Percentiles rank a stretch among this genome's conserved stretches.
Conservation (phyloP, 2,797 vertebrate species). For the Nothura maculosa region DNA sequence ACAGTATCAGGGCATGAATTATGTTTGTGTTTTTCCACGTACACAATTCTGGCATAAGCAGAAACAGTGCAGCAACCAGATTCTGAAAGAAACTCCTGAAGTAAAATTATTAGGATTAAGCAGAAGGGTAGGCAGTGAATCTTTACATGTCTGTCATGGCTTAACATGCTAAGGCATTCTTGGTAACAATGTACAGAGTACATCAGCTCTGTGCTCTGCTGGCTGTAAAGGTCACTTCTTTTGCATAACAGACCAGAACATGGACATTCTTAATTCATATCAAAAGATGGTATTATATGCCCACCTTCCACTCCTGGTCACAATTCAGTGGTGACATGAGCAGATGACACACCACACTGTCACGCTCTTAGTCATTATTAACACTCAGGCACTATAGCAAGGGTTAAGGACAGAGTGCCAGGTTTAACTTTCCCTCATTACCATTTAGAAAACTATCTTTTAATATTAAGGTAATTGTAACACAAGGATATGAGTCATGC, state of each 20-base stretch:
- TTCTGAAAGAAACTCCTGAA: neutral
- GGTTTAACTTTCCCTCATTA: constrained; percentile 62
- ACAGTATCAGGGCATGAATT: neutral
- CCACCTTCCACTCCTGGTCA: neutral
- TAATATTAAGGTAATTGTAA: constrained; percentile 73
- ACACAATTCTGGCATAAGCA: neutral
- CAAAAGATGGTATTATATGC: constrained; percentile 7
- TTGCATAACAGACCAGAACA: neutral
- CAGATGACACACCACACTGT: constrained; percentile 39
- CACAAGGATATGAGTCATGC: constrained; percentile 73
- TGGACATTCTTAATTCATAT: constrained; percentile 20
- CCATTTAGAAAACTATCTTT: constrained; percentile 67
- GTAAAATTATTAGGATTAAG: neutral
- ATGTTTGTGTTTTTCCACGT: neutral
- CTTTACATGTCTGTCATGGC: neutral
- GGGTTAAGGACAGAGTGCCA: constrained; percentile 60
- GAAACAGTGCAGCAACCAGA: neutral
- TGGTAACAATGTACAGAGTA: neutral
- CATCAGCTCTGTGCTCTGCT: neutral
- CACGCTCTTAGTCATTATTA: constrained; percentile 34
- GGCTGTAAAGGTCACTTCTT: constrained; percentile 44
- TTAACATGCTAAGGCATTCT: constrained; percentile 1
- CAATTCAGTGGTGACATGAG: neutral
- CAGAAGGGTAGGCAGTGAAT: neutral
- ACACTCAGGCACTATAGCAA: constrained; percentile 18